Percentiles rank a stretch among this genome's conserved stretches.
These are phyloP conservation scores for Intoshia linei DNA, from an alignment of 1,140 invertebrate species.

Conservation along the genomic window DNA sequence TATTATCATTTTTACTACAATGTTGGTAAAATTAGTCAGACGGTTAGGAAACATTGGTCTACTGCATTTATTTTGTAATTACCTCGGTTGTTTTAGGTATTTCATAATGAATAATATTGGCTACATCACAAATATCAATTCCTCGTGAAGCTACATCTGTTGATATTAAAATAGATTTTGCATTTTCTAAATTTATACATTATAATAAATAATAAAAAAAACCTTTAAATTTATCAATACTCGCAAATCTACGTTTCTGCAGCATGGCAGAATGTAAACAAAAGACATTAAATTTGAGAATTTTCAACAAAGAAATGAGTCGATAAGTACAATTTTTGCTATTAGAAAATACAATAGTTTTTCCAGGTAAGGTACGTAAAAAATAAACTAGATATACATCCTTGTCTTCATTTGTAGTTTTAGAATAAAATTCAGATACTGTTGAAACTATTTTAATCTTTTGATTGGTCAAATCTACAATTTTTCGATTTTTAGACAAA, in stretches of 20 bases:
- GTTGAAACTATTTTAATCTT: conserved; percentile 15
- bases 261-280: conserved; percentile 72
- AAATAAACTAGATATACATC: conserved; percentile 78
- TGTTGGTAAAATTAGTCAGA: too few relatives aligned
- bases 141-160: conserved; percentile 87
- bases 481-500: too few relatives aligned
- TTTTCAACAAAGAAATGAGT: conserved; percentile 41
- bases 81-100: conserved; percentile 66
- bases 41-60: too few relatives aligned
- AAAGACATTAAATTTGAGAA: conserved; percentile 41
- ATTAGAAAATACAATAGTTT: conserved; percentile 82
- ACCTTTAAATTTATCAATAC: conserved; percentile 54
- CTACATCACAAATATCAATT: conserved; percentile 60
- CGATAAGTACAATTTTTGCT: conserved; percentile 61
- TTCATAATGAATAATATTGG: conserved; percentile 88
- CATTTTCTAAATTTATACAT: conserved; percentile 9
- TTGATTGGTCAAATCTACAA: conserved; percentile 49
- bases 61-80: conserved; percentile 5
- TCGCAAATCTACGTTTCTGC: conserved; percentile 63
- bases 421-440: not conserved
- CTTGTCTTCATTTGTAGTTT: conserved; percentile 11
- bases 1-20: too few relatives aligned
- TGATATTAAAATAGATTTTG: conserved; percentile 44
- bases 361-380: conserved; percentile 39
- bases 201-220: conserved; percentile 7